A percentile compares a stretch with the other conserved stretches of the same genome.
phyloP scores from a whole-genome alignment of 2,113 vertebrate genomes.

The Ovibos moschatus region DNA sequence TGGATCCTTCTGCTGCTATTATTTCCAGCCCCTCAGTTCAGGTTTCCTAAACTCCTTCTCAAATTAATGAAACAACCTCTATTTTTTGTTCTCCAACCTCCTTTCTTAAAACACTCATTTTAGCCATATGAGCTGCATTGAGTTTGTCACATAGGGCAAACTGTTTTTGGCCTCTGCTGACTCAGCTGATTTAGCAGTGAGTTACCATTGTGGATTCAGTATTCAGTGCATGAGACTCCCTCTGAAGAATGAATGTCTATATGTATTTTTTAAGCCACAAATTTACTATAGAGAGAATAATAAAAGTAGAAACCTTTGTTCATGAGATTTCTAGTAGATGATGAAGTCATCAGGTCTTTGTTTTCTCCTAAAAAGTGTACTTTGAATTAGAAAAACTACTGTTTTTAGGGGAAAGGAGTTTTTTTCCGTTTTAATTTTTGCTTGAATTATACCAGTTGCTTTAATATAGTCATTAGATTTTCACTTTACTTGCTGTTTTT shows the following conservation, averaged over 20 bases:
- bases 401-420: neutral
- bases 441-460: neutral
- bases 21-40: neutral
- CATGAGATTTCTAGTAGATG: neutral
- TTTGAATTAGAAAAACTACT: neutral
- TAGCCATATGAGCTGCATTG: neutral
- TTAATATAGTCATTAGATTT: neutral
- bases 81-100: neutral
- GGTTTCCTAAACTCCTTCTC: neutral
- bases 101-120: neutral
- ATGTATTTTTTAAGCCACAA: neutral
- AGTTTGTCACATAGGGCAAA: neutral
- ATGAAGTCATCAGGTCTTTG: neutral
- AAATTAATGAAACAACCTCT: neutral
- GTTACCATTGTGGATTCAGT: neutral
- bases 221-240: neutral
- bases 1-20: neutral
- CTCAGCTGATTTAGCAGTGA: neutral
- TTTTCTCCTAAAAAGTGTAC: neutral
- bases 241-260: neutral
- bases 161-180: neutral
- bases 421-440: conserved; percentile 8
- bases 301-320: neutral
- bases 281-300: neutral
- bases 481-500: conserved; percentile 8